A percentile compares a stretch with the other conserved stretches of the same genome.
phyloP scores from a whole-genome alignment of 2,113 vertebrate genomes.

The Arvicanthis niloticus region DNA sequence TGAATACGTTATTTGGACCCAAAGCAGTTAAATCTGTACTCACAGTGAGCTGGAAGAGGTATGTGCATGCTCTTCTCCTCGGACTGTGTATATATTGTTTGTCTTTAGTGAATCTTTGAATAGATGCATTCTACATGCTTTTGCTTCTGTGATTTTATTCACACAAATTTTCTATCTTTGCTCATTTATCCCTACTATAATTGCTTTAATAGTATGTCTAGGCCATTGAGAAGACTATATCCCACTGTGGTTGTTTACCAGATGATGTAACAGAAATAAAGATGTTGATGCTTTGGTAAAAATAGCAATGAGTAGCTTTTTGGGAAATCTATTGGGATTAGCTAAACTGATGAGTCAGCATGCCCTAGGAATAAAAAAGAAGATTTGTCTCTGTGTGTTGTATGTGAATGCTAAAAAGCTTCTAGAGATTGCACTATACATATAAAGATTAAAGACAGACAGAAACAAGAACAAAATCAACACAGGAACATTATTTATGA shows the following conservation, averaged over 20 bases:
- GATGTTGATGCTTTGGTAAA: conserved; percentile 43
- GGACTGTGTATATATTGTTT: background rate
- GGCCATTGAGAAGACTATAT: background rate
- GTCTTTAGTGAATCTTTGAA: background rate
- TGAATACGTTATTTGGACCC: too few species aligned
- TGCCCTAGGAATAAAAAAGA: background rate
- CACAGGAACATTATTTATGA: background rate
- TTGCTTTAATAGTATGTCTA: conserved; percentile 46
- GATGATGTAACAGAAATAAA: conserved; percentile 57
- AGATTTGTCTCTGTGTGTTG: conserved; percentile 31
- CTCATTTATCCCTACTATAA: background rate
- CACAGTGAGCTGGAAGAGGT: background rate
- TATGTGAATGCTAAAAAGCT: background rate
- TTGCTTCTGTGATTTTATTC: background rate
- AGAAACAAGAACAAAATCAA: background rate
- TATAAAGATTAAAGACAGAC: conserved; percentile 22
- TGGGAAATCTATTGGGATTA: background rate
- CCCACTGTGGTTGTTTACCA: conserved; percentile 30
- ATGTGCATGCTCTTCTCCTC: background rate
- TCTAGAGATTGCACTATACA: background rate
- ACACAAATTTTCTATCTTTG: background rate
- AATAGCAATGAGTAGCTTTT: conserved; percentile 24
- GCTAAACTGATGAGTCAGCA: conserved; percentile 5
- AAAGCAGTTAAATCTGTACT: background rate
- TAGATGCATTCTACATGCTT: background rate